Evolutionary conservation across 2,797 vertebrate genomes (phyloP), one percentile per base, ranked within the genome.

Genomic region (Mormyrops attenuatus): DNA sequence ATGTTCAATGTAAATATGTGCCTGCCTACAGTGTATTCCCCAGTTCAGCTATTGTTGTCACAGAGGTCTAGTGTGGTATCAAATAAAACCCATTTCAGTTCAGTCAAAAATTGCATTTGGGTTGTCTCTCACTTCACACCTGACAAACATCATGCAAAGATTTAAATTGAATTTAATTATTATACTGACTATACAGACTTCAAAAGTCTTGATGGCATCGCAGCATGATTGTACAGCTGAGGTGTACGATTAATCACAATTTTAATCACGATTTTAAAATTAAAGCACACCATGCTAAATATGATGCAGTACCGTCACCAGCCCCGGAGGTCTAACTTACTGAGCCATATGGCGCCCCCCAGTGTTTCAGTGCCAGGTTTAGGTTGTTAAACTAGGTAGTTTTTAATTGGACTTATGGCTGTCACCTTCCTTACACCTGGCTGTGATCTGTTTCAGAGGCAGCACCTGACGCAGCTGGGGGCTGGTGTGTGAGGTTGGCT

Each of bases 401-500:
- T 87, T 49, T 88, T 63, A 63, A 60, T 8, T 77, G 90, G 90
- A n/a, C 87, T 47, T 91, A 89, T 88, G 17, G 89, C 87, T 87
- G 90, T 63, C 1, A 7, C 57, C 34, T 50, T 26, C 84, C 90
- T 89, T 91, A 41, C 41, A 55, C 89, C 63, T 89, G 89, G 86
- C 22, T 22, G 73, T 53, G 57, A 38, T 89, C 90, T 93, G 90
- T 55, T 84, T 92, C 20, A 26, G 84, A 6, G 90, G 88, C 30
- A 87, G n/a, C 50, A 63, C 34, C 53, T 91, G 90, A 55, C 82
- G 90, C 34, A 88, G 85, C 9, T 91, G 69, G 15, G 89, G 87
- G 44, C 90, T 84, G 92, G 11, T 44, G 91, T 85, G 90, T 88
- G 73, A 91, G n/a, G 82, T 89, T 34, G 47, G 89, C 34, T 49